Conservation (phyloP, 2,797 vertebrate species). For the Gymnoscopelus braueri region DNA sequence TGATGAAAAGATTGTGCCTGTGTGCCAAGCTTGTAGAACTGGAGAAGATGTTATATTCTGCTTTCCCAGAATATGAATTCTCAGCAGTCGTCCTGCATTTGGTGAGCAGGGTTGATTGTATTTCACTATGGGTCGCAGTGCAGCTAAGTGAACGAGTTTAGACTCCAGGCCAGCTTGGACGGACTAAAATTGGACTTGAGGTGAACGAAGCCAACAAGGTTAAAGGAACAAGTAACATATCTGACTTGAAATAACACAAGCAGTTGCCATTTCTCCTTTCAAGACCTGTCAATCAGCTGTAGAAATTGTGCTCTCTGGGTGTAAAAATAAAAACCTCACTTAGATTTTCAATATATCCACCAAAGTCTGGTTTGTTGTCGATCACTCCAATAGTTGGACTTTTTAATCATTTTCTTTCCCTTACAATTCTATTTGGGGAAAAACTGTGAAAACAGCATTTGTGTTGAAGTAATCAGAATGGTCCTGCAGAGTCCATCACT, state of each 20-base stretch:
- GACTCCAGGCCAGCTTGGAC: conserved; percentile 41
- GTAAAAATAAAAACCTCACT: conserved; percentile 8
- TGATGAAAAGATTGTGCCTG: conserved; percentile 27
- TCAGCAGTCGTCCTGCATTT: conserved; percentile 35
- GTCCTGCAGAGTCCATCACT: too few relatives aligned
- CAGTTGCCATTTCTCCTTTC: conserved; percentile 66
- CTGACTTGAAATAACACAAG: conserved; percentile 71
- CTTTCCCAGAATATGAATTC: conserved; percentile 47
- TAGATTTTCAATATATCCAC: conserved; percentile 15
- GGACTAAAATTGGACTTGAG: conserved; percentile 73
- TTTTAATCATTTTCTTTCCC: neutral
- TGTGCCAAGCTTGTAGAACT: conserved; percentile 53
- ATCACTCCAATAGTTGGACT: neutral
- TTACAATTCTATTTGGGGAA: neutral
- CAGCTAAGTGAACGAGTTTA: conserved; percentile 47
- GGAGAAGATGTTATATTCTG: conserved; percentile 49
- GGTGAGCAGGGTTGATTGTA: conserved; percentile 49
- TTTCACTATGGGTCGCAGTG: conserved; percentile 60
- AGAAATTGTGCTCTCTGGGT: conserved; percentile 28
- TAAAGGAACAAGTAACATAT: conserved; percentile 74
- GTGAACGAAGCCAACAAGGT: conserved; percentile 60
- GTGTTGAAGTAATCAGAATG: too few relatives aligned
- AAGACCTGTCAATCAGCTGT: conserved; percentile 50
- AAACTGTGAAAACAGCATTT: neutral
- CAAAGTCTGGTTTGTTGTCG: neutral